phyloP scores from a whole-genome alignment of 2,888 invertebrate genomes.

The Terebella lapidaria region DNA sequence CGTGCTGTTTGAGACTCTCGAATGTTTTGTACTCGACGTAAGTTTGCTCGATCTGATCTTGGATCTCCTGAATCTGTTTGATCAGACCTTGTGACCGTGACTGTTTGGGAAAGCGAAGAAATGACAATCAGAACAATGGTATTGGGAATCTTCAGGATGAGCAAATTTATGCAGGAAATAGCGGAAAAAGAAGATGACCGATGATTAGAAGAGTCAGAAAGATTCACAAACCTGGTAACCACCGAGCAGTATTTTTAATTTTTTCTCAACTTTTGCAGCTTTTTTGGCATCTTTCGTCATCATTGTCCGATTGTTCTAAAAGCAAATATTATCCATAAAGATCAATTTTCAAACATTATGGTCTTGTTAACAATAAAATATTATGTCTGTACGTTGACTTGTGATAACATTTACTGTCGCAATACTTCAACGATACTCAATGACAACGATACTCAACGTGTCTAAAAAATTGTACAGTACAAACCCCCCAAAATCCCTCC shows the following conservation, averaged over 20 bases:
- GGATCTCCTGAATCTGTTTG: conserved; percentile 64
- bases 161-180: too few relatives aligned
- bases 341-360: neutral
- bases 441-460: too few relatives aligned
- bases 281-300: conserved; percentile 96
- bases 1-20: conserved; percentile 81
- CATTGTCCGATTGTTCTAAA: conserved; percentile 71
- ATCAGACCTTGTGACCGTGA: conserved; percentile 75
- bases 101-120: conserved; percentile 55
- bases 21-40: conserved; percentile 86
- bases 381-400: too few relatives aligned
- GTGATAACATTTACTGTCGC: too few relatives aligned
- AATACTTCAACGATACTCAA: too few relatives aligned
- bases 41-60: conserved; percentile 83
- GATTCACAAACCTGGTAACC: conserved; percentile 77
- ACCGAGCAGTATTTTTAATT: conserved; percentile 88
- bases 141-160: neutral
- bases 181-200: too few relatives aligned
- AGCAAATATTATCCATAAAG: conserved; percentile 6
- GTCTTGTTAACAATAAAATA: neutral
- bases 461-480: too few relatives aligned
- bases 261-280: conserved; percentile 96
- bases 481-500: too few relatives aligned
- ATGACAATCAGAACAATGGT: conserved; percentile 5
- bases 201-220: too few relatives aligned